Evolutionary conservation across 2,888 invertebrate genomes (phyloP).

Genomic region (Drosophila kambysellisi): DNA sequence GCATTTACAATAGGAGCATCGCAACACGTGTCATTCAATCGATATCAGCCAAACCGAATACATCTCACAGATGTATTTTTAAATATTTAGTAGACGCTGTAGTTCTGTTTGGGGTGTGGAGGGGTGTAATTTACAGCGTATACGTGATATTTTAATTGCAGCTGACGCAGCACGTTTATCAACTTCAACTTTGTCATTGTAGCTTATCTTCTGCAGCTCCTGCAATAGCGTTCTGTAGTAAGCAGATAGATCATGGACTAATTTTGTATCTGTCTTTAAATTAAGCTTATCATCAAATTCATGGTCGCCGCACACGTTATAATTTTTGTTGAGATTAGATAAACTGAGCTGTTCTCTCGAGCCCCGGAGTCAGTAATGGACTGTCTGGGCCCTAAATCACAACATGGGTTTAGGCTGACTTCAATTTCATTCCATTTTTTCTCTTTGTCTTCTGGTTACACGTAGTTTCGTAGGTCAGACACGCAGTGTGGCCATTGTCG

Average conservation of each 20-base stretch:
- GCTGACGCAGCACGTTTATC: slow-evolving; percentile 25
- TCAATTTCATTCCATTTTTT: slow-evolving; percentile 20
- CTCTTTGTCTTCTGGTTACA: slow-evolving; percentile 20
- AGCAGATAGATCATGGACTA: slow-evolving; percentile 47
- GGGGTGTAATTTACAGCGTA: neutral
- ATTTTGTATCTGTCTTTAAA: slow-evolving; percentile 39
- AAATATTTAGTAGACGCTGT: slow-evolving; percentile 46
- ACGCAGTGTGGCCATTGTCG: slow-evolving; percentile 8
- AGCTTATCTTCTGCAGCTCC: slow-evolving; percentile 12
- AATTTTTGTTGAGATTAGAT: slow-evolving; percentile 57
- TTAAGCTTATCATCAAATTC: slow-evolving; percentile 41
- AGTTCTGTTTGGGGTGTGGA: neutral
- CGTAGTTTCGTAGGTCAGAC: slow-evolving; percentile 1
- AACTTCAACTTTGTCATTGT: slow-evolving; percentile 16
- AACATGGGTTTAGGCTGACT: slow-evolving; percentile 23
- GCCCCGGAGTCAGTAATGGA: neutral
- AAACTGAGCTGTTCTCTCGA: slow-evolving; percentile 9
- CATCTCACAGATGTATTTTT: slow-evolving; percentile 24
- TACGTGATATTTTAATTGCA: slow-evolving; percentile 9
- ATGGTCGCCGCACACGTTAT: slow-evolving; percentile 36
- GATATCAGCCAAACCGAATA: slow-evolving; percentile 41
- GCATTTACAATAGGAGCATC: slow-evolving; percentile 44
- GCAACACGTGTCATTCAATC: slow-evolving; percentile 58
- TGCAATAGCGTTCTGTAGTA: slow-evolving; percentile 2
- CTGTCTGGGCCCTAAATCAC: slow-evolving; percentile 11